Conservation (phyloP, 1,140 invertebrate species). For the Proales similis region DNA sequence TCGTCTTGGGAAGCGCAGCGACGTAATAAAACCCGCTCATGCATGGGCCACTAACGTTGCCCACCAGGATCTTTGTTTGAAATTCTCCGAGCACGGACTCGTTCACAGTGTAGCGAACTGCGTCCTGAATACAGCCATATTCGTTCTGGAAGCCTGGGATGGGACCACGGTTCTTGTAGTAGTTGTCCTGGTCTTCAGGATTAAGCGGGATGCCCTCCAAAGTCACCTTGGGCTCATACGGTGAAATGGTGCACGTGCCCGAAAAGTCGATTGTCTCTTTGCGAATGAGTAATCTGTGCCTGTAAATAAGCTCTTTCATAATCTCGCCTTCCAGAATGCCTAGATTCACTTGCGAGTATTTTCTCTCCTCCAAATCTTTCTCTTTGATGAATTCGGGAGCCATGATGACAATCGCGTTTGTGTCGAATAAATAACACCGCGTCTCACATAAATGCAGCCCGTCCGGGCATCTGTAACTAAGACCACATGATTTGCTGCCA, state of each 20-base stretch:
- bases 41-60: slow-evolving; percentile 54
- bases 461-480: slow-evolving; percentile 50
- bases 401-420: slow-evolving; percentile 51
- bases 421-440: slow-evolving; percentile 54
- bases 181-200: slow-evolving; percentile 53
- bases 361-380: slow-evolving; percentile 49
- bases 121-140: slow-evolving; percentile 55
- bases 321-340: slow-evolving; percentile 54
- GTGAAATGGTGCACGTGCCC: slow-evolving; percentile 52
- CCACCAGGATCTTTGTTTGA: slow-evolving; percentile 52
- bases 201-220: slow-evolving; percentile 52
- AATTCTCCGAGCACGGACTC: slow-evolving; percentile 46
- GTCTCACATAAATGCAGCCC: slow-evolving; percentile 49
- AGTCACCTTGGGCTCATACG: slow-evolving; percentile 51
- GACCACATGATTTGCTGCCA: slow-evolving; percentile 49
- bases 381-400: slow-evolving; percentile 52
- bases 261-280: slow-evolving; percentile 52
- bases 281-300: slow-evolving; percentile 50
- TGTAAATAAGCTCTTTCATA: slow-evolving; percentile 54
- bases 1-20: slow-evolving; percentile 51
- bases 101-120: slow-evolving; percentile 48
- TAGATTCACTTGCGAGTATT: slow-evolving; percentile 51
- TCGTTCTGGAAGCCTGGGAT: slow-evolving; percentile 53
- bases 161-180: slow-evolving; percentile 52
- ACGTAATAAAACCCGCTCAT: slow-evolving; percentile 56